These are phyloP conservation scores for Lasioglossum leucozonium DNA, from an alignment of 2,888 invertebrate genomes.

Conservation along the genomic window DNA sequence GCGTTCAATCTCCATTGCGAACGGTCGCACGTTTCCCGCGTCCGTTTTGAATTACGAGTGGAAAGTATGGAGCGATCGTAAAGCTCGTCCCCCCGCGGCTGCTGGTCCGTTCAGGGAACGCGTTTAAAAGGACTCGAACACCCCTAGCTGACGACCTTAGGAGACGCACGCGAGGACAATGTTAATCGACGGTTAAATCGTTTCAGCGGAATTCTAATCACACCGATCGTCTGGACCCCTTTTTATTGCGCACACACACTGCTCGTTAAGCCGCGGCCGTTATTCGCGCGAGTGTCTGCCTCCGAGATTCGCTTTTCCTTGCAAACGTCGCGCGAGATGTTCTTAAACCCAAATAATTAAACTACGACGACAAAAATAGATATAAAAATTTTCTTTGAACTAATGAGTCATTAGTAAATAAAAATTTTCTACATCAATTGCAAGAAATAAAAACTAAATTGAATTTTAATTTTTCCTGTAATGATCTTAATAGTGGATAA, in stretches of 20 bases:
- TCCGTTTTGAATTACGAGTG: conserved; percentile 70
- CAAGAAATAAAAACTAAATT: too few species aligned
- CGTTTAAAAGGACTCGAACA: conserved; percentile 57
- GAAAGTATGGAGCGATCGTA: conserved; percentile 71
- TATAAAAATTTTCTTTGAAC: too few species aligned
- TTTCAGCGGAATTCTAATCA: conserved; percentile 40
- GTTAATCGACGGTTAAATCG: conserved; percentile 52
- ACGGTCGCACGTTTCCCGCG: conserved; percentile 65
- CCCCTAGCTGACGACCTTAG: conserved; percentile 25
- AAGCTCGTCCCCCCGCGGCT: conserved; percentile 51
- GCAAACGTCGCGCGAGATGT: too few species aligned
- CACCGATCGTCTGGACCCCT: not conserved
- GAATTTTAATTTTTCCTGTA: too few species aligned
- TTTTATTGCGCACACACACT: not conserved
- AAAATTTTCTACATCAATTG: too few species aligned
- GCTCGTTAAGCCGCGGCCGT: conserved; percentile 1
- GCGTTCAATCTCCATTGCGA: conserved; percentile 67
- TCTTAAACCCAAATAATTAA: too few species aligned
- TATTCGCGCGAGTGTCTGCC: not conserved
- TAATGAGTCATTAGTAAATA: too few species aligned
- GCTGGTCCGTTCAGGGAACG: conserved; percentile 33
- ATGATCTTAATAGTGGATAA: too few species aligned
- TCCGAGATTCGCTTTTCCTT: not conserved
- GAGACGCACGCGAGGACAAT: conserved; percentile 38
- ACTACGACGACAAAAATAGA: too few species aligned